Evolutionary conservation across 2,113 vertebrate species (phyloP).

Genomic region (Nyctereutes procyonoides): DNA sequence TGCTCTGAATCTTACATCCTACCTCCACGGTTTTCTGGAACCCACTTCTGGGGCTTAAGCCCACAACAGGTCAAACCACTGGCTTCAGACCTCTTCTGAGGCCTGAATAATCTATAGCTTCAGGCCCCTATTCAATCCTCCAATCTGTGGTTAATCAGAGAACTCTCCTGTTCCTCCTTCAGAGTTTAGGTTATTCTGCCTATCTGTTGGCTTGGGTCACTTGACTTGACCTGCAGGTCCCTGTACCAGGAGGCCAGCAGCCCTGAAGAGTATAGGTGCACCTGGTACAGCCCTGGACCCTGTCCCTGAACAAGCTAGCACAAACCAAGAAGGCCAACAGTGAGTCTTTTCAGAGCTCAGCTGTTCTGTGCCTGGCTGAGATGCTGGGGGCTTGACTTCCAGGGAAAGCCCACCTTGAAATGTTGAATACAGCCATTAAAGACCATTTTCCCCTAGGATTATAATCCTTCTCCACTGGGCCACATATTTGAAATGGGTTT

Average conservation of each 20-base stretch:
- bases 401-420: not conserved
- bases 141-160: not conserved
- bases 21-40: not conserved
- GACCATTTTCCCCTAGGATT: not conserved
- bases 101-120: not conserved
- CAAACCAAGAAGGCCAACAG: not conserved
- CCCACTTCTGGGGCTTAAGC: not conserved
- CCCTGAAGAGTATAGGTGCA: not conserved
- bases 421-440: not conserved
- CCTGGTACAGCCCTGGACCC: not conserved
- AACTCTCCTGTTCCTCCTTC: not conserved
- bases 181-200: not conserved
- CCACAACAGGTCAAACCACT: conserved; percentile 12
- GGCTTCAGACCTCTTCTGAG: not conserved
- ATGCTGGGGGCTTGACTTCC: not conserved
- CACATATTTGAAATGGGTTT: not conserved
- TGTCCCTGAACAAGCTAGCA: not conserved
- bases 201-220: not conserved
- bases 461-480: not conserved
- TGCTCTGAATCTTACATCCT: not conserved
- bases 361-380: not conserved
- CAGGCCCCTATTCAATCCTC: not conserved
- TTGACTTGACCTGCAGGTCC: not conserved
- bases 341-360: not conserved
- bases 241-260: not conserved